Percentiles rank a stretch among this genome's conserved stretches.
phyloP scores from a whole-genome alignment of 2,113 vertebrate species.

The Micromys minutus region DNA sequence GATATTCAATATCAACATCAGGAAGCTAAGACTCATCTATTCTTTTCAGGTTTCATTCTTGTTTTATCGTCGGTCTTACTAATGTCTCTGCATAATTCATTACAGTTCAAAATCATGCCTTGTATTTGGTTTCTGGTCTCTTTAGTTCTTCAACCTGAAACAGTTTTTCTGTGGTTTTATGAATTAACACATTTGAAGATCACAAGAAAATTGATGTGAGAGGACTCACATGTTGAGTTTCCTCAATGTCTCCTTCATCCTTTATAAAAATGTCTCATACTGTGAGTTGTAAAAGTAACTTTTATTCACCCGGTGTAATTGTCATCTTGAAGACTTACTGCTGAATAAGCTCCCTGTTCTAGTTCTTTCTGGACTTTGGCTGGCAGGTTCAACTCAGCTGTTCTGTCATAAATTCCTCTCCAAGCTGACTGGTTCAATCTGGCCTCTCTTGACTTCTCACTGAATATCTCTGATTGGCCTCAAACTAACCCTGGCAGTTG shows the following conservation, averaged over 20 bases:
- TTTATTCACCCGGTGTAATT: too few relatives aligned
- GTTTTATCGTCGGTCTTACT: not conserved
- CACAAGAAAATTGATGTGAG: not conserved
- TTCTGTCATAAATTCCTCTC: too few relatives aligned
- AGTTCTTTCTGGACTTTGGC: too few relatives aligned
- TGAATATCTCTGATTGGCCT: too few relatives aligned
- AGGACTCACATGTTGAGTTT: not conserved
- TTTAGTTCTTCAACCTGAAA: not conserved
- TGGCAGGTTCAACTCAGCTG: too few relatives aligned
- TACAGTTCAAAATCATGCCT: not conserved
- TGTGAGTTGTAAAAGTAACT: not conserved
- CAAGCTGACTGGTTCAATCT: too few relatives aligned
- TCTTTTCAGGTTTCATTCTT: not conserved
- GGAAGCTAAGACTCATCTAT: not conserved
- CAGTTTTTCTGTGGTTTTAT: slow-evolving; percentile 18
- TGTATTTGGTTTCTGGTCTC: not conserved
- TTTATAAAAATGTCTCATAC: not conserved
- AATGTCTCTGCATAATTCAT: not conserved
- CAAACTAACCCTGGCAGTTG: too few relatives aligned
- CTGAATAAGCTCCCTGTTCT: too few relatives aligned
- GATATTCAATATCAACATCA: not conserved
- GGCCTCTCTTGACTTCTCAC: too few relatives aligned
- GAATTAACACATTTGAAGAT: not conserved
- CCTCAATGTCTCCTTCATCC: not conserved
- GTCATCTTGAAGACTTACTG: too few relatives aligned